Conservation (phyloP, 2,113 vertebrate genomes). For the Lophius piscatorius region DNA sequence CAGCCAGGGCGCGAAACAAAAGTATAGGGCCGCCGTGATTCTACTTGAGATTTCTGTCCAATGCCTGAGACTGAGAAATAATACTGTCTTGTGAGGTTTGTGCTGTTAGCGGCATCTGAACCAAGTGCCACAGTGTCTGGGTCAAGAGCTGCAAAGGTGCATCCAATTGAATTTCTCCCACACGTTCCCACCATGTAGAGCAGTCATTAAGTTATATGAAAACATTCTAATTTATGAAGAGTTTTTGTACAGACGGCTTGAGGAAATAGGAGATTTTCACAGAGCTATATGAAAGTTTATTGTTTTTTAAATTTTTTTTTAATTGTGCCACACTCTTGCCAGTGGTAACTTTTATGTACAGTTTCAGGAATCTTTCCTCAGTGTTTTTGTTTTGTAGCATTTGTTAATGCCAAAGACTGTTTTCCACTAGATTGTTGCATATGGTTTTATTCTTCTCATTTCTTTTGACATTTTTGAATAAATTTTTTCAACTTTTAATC, state of each 20-base stretch:
- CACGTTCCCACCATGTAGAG: conserved; percentile 93
- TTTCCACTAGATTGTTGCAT: conserved; percentile 90
- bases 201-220: conserved; percentile 99
- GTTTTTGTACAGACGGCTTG: conserved; percentile 94
- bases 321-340: conserved; percentile 95
- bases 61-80: conserved; percentile 82
- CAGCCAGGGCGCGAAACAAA: conserved; percentile 70
- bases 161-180: conserved; percentile 82
- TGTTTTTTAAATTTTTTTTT: conserved; percentile 90
- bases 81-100: conserved; percentile 83
- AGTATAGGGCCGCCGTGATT: conserved; percentile 73
- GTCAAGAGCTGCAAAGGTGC: conserved; percentile 92
- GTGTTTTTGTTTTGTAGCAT: conserved; percentile 92
- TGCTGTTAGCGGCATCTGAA: conserved; percentile 94
- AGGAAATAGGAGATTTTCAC: conserved; percentile 94
- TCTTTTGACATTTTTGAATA: conserved; percentile 94
- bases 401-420: conserved; percentile 94
- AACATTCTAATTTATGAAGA: conserved; percentile 98
- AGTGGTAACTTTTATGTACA: conserved; percentile 96
- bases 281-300: conserved; percentile 96
- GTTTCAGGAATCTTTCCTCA: conserved; percentile 90
- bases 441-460: conserved; percentile 91
- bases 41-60: conserved; percentile 85
- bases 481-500: conserved; percentile 75
- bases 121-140: conserved; percentile 95